Evolutionary conservation across 2,113 vertebrate species (phyloP).

Genomic region (Sturnira hondurensis): DNA sequence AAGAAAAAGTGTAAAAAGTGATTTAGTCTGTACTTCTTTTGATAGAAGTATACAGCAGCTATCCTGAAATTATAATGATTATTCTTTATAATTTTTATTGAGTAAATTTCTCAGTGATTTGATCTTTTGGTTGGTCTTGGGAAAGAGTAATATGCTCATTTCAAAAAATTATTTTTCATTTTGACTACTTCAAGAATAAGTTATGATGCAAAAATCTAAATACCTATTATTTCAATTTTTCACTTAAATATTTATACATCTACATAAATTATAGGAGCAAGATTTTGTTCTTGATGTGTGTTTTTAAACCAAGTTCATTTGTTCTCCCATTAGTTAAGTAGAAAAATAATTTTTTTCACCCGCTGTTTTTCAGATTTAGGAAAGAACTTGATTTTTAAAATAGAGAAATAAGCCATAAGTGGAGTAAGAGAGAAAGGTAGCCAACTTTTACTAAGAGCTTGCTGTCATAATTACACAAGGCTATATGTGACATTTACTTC

Average conservation of each 20-base stretch:
- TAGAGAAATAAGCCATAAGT: not conserved
- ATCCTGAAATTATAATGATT: not conserved
- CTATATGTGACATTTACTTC: not conserved
- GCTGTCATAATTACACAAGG: not conserved
- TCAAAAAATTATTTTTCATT: not conserved
- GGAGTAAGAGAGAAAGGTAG: not conserved
- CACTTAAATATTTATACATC: not conserved
- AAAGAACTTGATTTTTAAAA: not conserved
- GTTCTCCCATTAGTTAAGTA: not conserved
- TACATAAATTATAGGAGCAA: not conserved
- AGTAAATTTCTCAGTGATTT: not conserved
- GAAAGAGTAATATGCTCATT: not conserved
- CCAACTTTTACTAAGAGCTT: not conserved
- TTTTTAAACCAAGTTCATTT: not conserved
- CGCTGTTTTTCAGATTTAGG: not conserved
- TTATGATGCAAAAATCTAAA: not conserved
- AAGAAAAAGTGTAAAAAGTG: not conserved
- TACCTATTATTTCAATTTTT: not conserved
- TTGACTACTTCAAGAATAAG: not conserved
- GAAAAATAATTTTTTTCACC: not conserved
- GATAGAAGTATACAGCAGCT: not conserved
- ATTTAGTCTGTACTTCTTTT: not conserved
- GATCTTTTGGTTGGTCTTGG: constrained; percentile 19
- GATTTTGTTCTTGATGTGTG: not conserved
- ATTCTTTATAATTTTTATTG: not conserved